These are phyloP conservation scores for Morinoia aosen DNA, from an alignment of 2,888 invertebrate species.

Conservation along the genomic window DNA sequence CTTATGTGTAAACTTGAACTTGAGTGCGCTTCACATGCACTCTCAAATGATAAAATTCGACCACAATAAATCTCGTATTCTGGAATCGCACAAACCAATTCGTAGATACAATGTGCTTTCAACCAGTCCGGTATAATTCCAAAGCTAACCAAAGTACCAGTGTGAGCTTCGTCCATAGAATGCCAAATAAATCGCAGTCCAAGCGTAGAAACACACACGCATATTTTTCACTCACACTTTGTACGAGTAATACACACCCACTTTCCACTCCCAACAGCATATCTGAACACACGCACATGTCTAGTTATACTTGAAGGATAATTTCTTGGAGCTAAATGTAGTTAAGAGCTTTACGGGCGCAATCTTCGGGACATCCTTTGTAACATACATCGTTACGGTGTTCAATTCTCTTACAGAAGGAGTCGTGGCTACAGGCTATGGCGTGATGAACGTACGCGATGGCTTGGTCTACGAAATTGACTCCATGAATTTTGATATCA, in stretches of 20 bases:
- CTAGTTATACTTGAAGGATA: no score
- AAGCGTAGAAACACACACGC: neutral
- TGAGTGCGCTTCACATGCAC: neutral
- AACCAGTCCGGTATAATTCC: neutral
- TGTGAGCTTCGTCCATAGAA: neutral
- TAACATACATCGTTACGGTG: neutral
- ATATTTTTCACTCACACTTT: neutral
- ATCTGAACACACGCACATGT: no score
- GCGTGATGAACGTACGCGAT: neutral
- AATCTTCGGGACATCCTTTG: neutral
- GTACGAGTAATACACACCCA: neutral
- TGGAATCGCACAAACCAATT: neutral
- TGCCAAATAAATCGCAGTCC: neutral
- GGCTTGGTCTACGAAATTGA: neutral
- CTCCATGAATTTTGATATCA: neutral
- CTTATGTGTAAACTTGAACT: neutral
- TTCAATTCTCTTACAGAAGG: neutral
- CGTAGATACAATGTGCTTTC: neutral
- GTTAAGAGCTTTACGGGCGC: neutral
- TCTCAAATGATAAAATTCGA: neutral
- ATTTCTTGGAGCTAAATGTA: neutral
- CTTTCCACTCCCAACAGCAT: neutral
- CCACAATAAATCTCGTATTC: neutral
- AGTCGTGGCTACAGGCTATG: constrained; percentile 19
- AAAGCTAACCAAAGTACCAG: neutral